These are phyloP conservation scores for Podiceps cristatus DNA, from an alignment of 2,113 vertebrate genomes.

Conservation along the genomic window DNA sequence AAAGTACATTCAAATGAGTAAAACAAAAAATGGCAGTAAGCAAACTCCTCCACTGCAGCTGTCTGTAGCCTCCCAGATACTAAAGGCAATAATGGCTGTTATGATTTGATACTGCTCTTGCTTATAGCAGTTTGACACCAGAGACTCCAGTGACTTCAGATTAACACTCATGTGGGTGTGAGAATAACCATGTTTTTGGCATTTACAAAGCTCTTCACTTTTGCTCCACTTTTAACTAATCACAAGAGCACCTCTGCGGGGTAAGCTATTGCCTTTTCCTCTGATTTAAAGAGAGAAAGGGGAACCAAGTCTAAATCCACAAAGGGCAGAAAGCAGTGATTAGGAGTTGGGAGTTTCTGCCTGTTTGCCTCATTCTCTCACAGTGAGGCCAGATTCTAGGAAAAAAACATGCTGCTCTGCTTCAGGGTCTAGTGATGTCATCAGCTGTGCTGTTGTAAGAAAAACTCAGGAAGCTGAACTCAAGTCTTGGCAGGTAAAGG, in stretches of 20 bases:
- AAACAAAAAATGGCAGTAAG: background rate
- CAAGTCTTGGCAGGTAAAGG: background rate
- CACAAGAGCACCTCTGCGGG: fast-evolving
- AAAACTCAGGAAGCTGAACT: background rate
- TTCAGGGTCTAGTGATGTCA: background rate
- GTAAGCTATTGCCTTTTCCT: background rate
- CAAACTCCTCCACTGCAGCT: background rate
- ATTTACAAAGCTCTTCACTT: background rate
- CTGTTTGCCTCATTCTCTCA: background rate
- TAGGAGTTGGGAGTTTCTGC: background rate
- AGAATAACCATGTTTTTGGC: background rate
- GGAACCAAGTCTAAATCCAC: background rate
- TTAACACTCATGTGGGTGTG: background rate
- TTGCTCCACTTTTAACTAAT: background rate
- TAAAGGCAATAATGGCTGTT: background rate
- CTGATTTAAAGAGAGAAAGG: background rate
- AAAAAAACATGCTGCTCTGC: background rate
- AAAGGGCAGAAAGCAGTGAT: background rate
- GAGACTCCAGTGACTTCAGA: background rate
- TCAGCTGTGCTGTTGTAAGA: background rate
- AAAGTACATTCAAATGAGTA: background rate
- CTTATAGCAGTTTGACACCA: background rate
- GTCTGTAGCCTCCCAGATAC: background rate
- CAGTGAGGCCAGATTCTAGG: background rate
- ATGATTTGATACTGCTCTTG: background rate